Conservation (phyloP, 2,797 vertebrate species). For the Corythornis leucogaster region DNA sequence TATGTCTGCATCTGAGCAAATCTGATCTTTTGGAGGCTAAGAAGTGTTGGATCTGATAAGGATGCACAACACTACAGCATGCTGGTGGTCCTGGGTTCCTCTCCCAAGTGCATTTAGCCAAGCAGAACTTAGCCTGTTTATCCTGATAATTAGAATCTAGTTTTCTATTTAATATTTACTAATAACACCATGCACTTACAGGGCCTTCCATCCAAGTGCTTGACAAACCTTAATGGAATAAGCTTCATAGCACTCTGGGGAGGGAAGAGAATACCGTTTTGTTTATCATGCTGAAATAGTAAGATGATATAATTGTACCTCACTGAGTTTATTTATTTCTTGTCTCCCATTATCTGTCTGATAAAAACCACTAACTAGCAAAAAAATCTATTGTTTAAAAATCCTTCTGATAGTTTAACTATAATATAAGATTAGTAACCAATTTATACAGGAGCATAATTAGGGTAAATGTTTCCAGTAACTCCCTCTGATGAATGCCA, state of each 20-base stretch:
- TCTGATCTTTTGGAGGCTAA: neutral
- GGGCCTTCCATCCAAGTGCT: slow-evolving; percentile 58
- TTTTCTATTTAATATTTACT: slow-evolving; percentile 67
- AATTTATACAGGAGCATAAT: slow-evolving; percentile 58
- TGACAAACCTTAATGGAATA: slow-evolving; percentile 72
- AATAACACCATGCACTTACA: slow-evolving; percentile 54
- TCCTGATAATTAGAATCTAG: slow-evolving; percentile 56
- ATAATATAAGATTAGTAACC: slow-evolving; percentile 37
- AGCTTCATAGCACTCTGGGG: slow-evolving; percentile 61
- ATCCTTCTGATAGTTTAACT: slow-evolving; percentile 41
- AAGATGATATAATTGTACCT: slow-evolving; percentile 44
- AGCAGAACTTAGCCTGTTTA: slow-evolving; percentile 60
- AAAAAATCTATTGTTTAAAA: slow-evolving; percentile 42
- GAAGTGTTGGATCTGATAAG: neutral
- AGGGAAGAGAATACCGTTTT: slow-evolving; percentile 58
- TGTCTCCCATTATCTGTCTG: slow-evolving; percentile 46
- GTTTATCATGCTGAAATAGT: slow-evolving; percentile 57
- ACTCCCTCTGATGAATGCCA: slow-evolving; percentile 15
- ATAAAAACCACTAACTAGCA: slow-evolving; percentile 35
- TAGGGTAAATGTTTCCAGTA: slow-evolving; percentile 26
- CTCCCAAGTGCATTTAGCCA: slow-evolving; percentile 37
- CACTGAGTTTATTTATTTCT: slow-evolving; percentile 53
- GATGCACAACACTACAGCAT: neutral
- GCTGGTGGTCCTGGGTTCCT: neutral
- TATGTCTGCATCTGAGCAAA: neutral